Evolutionary conservation across 2,113 vertebrate species (phyloP), one percentile per base, ranked within the genome.

Genomic region (Lepus europaeus): DNA sequence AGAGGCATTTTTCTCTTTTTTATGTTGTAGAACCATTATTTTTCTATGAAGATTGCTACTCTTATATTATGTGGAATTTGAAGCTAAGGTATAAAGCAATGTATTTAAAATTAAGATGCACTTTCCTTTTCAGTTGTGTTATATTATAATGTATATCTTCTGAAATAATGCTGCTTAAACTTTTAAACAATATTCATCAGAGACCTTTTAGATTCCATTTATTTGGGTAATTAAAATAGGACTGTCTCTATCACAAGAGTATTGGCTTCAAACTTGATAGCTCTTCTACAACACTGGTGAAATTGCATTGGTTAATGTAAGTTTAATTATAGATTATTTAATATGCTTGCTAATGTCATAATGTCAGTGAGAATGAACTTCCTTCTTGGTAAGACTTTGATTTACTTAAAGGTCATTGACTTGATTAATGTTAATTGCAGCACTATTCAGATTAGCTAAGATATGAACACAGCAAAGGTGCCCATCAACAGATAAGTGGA

Each of bases 131-230:
- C 17, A 45, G 11, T 61, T 83, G 39, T 16, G 3, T 29, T 81
- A 0, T 87, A 2, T 56, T 82, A 36, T 69, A 74, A 81, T 81
- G 53, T 14, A 61, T 69, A 68, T 72, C 25, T 11, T 85, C 53
- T 66, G 14, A 19, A 69, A 77, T 16, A 64, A 73, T 11, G 2
- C 31, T 70, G 9, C 5, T 74, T 92, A 92, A 66, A 63, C 19
- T 76, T 84, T 76, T 56, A 78, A 84, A 14, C 22, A n/a, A 23
- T 61, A 33, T 70, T 68, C 13, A 78, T 78, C 39, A 92, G 85
- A 83, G 59, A 31, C 6, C 39, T 87, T 93, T 92, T 45, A 96
- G 53, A 92, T 70, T 77, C 8, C n/a, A n/a, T 95, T 91, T 93
- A 16, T 63, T 92, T 87, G 36, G 93, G 39, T 74, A 93, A 93